A percentile compares a stretch with the other conserved stretches of the same genome.
Conservation (phyloP, 2,797 vertebrate genomes). For the Lepus oiostolus region DNA sequence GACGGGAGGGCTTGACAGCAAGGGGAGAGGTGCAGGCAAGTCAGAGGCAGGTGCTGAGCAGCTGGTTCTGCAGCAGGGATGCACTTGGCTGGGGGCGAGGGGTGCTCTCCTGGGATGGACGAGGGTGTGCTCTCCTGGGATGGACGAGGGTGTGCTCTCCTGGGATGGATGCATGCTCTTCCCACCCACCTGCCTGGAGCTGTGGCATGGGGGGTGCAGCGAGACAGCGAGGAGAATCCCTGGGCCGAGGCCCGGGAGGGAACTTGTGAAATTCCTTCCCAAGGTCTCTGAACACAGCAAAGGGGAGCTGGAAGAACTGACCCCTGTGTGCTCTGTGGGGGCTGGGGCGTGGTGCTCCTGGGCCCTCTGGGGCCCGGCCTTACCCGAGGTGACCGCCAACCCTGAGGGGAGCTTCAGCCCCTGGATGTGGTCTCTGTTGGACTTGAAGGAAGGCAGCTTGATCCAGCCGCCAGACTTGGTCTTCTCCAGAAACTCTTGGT, state of each 20-base stretch:
- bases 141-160: background rate
- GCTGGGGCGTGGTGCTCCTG: no score
- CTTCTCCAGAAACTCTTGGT: constrained; percentile 88
- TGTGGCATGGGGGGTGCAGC: background rate
- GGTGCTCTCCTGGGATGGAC: background rate
- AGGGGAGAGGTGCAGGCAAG: background rate
- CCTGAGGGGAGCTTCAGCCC: constrained; percentile 28
- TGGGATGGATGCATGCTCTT: background rate
- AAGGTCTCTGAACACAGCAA: background rate
- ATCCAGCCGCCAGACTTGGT: constrained; percentile 86
- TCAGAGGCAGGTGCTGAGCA: background rate
- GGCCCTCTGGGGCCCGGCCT: background rate
- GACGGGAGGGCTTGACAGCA: background rate
- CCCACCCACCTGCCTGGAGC: no score
- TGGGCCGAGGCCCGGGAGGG: background rate
- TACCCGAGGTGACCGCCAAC: constrained; percentile 53
- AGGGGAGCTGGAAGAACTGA: background rate
- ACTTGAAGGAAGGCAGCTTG: constrained; percentile 92
- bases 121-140: background rate
- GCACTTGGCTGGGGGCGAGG: background rate
- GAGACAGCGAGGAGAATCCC: background rate
- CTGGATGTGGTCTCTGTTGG: constrained; percentile 75
- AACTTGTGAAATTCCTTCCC: background rate
- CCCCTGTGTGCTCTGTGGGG: background rate
- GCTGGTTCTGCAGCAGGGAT: background rate